Evolutionary conservation across 2,797 vertebrate genomes (phyloP).

Genomic region (Rhynchotus rufescens): DNA sequence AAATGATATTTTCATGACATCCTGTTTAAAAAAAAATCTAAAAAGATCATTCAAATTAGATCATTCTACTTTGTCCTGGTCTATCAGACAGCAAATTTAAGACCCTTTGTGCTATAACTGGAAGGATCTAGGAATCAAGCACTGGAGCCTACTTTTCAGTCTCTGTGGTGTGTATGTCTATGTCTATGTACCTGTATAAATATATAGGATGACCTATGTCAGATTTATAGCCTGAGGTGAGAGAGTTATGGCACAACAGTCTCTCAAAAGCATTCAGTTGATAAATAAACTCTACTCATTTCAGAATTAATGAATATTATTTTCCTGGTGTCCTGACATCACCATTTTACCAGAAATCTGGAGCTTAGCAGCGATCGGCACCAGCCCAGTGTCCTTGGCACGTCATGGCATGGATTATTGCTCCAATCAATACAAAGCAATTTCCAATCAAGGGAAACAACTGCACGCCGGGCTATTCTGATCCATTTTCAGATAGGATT

Average conservation of each 20-base stretch:
- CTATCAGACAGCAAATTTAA: neutral
- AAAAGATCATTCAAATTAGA: neutral
- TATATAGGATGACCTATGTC: neutral
- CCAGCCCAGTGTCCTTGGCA: neutral
- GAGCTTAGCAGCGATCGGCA: neutral
- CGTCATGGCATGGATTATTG: conserved; percentile 19
- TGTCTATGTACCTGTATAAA: neutral
- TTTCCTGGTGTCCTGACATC: neutral
- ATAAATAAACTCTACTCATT: neutral
- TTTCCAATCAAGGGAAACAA: conserved; percentile 34
- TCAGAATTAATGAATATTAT: neutral
- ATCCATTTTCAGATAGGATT: conserved; percentile 19
- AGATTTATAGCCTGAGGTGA: neutral
- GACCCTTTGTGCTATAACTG: neutral
- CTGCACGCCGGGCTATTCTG: neutral
- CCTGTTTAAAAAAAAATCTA: neutral
- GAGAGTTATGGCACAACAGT: neutral
- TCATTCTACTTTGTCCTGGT: neutral
- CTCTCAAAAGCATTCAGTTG: neutral
- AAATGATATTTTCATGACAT: neutral
- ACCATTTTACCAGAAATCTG: neutral
- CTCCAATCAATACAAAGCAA: conserved; percentile 17
- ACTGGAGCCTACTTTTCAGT: neutral
- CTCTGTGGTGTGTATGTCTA: neutral
- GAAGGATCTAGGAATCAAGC: neutral